Percentiles rank a stretch among this genome's conserved stretches.
Conservation (phyloP, 2,888 invertebrate species). For the Drosophila nigricruria region DNA sequence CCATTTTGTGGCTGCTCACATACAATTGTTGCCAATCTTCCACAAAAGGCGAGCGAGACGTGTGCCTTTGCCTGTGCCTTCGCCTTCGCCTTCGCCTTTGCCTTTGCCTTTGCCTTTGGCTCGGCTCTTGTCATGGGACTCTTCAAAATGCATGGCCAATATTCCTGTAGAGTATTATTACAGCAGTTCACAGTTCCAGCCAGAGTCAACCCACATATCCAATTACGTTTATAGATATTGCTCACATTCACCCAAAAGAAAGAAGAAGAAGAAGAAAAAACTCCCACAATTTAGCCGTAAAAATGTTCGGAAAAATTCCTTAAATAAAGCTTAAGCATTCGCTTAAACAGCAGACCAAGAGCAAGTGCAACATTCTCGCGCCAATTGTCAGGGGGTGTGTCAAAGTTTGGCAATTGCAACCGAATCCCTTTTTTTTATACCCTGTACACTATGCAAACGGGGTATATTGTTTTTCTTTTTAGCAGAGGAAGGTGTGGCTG, state of each 20-base stretch:
- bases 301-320: conserved; percentile 56
- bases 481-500: background rate
- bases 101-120: background rate
- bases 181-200: conserved; percentile 41
- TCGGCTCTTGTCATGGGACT: conserved; percentile 1
- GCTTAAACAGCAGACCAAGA: conserved; percentile 17
- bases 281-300: conserved; percentile 73
- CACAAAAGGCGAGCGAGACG: conserved; percentile 36
- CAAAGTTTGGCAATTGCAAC: conserved; percentile 8
- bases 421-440: background rate
- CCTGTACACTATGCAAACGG: background rate
- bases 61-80: conserved; percentile 35
- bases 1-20: conserved; percentile 75
- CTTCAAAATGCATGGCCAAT: conserved; percentile 39
- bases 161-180: conserved; percentile 32
- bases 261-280: background rate
- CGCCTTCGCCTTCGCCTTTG: too few species aligned
- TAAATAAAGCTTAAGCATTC: conserved; percentile 63
- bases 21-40: conserved; percentile 82
- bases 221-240: conserved; percentile 80
- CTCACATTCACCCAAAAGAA: conserved; percentile 63
- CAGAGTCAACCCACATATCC: conserved; percentile 71
- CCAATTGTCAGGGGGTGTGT: conserved; percentile 28
- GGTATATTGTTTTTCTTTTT: background rate
- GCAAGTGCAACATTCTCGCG: conserved; percentile 62